phyloP scores from a whole-genome alignment of 2,888 invertebrate genomes.

The Ceramica pisi region DNA sequence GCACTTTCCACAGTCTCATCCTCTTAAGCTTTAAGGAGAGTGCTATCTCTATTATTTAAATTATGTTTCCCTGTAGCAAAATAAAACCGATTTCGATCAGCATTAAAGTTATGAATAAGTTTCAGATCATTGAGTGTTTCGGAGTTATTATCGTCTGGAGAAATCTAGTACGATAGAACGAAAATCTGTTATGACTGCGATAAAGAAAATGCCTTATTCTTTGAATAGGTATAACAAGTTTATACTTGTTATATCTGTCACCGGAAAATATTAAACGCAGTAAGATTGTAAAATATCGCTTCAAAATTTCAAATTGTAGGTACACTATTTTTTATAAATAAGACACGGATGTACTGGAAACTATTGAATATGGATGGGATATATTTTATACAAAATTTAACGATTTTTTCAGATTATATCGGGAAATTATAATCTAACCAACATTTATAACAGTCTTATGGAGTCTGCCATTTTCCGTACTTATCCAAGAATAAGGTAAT shows the following conservation, averaged over 20 bases:
- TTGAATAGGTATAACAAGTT: not conserved
- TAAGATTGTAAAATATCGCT: too few species aligned
- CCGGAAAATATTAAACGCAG: too few species aligned
- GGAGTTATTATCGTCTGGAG: slow-evolving; percentile 49
- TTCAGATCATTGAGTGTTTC: slow-evolving; percentile 51
- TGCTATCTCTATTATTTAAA: slow-evolving; percentile 22
- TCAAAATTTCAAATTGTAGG: too few species aligned
- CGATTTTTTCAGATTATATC: too few species aligned
- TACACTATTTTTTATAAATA: too few species aligned
- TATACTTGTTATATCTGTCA: not conserved
- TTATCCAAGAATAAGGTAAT: too few species aligned
- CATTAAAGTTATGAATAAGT: slow-evolving; percentile 35
- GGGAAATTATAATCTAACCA: too few species aligned
- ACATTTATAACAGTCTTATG: too few species aligned
- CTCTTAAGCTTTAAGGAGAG: not conserved
- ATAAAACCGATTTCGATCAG: slow-evolving; percentile 47
- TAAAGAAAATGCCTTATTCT: slow-evolving; percentile 5
- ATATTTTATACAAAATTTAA: too few species aligned
- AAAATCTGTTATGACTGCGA: slow-evolving; percentile 33
- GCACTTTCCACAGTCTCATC: not conserved
- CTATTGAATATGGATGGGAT: too few species aligned
- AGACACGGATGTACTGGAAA: too few species aligned
- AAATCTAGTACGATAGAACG: slow-evolving; percentile 34
- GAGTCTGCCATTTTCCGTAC: too few species aligned
- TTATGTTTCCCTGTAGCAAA: slow-evolving; percentile 39